These are phyloP conservation scores for Polypedilum pembai DNA, from an alignment of 1,140 invertebrate genomes.

Conservation along the genomic window DNA sequence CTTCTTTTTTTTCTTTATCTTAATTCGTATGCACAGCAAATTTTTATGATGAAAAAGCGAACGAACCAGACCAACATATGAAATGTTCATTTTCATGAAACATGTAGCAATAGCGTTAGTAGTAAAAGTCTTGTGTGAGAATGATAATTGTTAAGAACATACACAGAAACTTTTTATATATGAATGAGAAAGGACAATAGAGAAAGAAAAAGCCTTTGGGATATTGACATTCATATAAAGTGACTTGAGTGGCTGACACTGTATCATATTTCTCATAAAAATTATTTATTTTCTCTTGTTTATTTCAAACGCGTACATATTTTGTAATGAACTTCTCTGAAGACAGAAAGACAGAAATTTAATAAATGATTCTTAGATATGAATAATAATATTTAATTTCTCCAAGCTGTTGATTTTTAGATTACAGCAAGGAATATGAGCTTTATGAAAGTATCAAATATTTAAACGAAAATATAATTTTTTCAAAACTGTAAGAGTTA, in stretches of 20 bases:
- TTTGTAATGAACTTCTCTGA: neutral
- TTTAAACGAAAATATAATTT: too few species aligned
- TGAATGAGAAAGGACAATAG: neutral
- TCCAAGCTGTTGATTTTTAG: neutral
- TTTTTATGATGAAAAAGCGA: neutral
- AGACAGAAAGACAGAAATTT: neutral
- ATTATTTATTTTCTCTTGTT: neutral
- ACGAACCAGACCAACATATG: neutral
- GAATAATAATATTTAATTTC: too few species aligned
- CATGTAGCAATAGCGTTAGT: too few species aligned
- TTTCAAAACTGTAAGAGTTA: too few species aligned
- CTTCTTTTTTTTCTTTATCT: neutral
- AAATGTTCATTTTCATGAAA: neutral
- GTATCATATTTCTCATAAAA: slow-evolving; percentile 9
- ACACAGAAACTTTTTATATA: neutral
- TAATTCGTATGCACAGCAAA: neutral
- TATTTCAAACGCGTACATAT: neutral
- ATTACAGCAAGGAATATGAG: too few species aligned
- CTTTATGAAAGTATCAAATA: too few species aligned
- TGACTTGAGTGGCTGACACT: neutral
- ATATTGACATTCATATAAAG: neutral
- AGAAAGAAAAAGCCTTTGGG: neutral
- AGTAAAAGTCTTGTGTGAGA: neutral
- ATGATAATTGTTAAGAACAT: neutral
- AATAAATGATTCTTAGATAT: neutral